Evolutionary conservation across 2,797 vertebrate species (phyloP).

Genomic region (Taeniopygia guttata): DNA sequence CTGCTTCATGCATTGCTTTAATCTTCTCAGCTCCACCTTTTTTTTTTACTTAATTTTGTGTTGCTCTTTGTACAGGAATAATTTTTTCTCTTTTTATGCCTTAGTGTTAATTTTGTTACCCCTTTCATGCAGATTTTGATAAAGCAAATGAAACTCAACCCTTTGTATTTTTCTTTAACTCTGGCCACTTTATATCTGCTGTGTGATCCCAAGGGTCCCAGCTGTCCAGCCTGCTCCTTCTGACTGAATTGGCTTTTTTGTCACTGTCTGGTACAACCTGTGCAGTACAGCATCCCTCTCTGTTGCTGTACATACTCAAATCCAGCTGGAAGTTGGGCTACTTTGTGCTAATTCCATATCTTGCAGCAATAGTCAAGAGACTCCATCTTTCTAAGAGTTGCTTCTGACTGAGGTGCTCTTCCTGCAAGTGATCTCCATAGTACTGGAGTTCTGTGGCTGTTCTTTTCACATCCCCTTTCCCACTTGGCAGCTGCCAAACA

Average conservation of each 20-base stretch:
- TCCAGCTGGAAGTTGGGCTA: neutral
- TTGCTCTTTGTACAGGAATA: neutral
- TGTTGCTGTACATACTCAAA: neutral
- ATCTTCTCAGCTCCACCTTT: neutral
- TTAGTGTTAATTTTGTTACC: neutral
- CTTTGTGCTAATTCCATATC: neutral
- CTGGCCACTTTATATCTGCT: neutral
- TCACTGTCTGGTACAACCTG: neutral
- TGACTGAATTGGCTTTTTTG: neutral
- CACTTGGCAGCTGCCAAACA: neutral
- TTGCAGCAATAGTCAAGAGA: neutral
- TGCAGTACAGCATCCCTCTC: neutral
- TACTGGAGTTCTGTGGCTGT: neutral
- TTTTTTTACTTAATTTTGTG: neutral
- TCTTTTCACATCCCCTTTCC: neutral
- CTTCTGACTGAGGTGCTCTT: neutral
- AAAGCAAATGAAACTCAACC: neutral
- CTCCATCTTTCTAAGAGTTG: neutral
- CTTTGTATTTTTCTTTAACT: neutral
- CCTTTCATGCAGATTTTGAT: neutral
- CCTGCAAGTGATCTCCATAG: neutral
- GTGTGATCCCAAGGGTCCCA: neutral
- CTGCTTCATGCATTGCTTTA: neutral
- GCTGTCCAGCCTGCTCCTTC: neutral
- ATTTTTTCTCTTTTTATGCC: neutral